Evolutionary conservation across 2,797 vertebrate genomes (phyloP).

Genomic region (Peromyscus eremicus): DNA sequence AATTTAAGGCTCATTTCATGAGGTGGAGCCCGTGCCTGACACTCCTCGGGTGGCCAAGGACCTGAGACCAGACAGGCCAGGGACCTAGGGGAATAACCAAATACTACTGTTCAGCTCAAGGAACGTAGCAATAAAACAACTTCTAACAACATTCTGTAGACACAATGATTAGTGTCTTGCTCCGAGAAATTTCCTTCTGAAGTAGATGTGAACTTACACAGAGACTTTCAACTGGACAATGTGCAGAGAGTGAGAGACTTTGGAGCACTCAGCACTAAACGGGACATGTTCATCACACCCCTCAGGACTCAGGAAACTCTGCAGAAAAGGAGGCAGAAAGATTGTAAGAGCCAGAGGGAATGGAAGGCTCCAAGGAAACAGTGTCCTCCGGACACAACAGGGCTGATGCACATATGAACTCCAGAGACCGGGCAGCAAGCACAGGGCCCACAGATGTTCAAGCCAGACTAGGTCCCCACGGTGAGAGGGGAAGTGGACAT

Average conservation of each 20-base stretch:
- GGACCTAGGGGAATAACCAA: neutral
- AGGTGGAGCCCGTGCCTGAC: neutral
- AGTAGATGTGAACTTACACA: neutral
- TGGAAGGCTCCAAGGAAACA: no score
- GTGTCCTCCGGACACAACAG: neutral
- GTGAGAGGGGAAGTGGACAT: neutral
- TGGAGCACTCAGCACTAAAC: neutral
- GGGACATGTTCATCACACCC: neutral
- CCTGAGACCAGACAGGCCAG: neutral
- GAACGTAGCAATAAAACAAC: neutral
- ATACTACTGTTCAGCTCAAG: neutral
- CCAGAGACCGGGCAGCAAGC: neutral
- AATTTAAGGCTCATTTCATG: neutral
- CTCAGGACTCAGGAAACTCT: neutral
- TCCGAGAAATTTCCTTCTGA: neutral
- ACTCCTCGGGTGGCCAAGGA: neutral
- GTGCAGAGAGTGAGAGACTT: neutral
- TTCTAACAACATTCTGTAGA: neutral
- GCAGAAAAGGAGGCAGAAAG: neutral
- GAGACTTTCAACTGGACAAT: neutral
- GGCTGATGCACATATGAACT: no score
- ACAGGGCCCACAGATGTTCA: neutral
- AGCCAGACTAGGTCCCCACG: neutral
- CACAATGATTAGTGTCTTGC: neutral
- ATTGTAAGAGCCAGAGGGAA: neutral